A percentile compares a stretch with the other conserved stretches of the same genome.
Conservation (phyloP, 2,888 invertebrate genomes). For the Campoplex nolae region DNA sequence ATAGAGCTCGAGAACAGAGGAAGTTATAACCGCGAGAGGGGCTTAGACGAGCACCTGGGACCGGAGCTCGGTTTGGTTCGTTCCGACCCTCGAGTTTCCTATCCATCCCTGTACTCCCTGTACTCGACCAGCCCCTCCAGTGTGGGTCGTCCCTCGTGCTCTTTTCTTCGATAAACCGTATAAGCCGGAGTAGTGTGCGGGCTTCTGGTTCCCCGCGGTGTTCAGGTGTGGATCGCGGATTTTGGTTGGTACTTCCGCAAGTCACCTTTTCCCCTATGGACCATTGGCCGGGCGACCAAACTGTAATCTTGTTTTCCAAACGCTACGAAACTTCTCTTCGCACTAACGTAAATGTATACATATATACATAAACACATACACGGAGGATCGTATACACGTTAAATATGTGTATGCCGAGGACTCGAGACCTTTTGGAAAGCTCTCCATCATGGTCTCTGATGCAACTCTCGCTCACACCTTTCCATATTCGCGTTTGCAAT, state of each 20-base stretch:
- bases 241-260: slow-evolving; percentile 54
- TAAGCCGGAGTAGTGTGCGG: neutral
- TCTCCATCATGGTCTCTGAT: slow-evolving; percentile 30
- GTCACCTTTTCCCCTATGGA: slow-evolving; percentile 26
- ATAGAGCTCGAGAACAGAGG: neutral
- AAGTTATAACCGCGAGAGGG: slow-evolving; percentile 46
- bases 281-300: slow-evolving; percentile 70
- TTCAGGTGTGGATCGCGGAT: slow-evolving; percentile 74
- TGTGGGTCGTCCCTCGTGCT: neutral
- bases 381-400: slow-evolving; percentile 41
- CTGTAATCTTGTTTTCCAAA: slow-evolving; percentile 83
- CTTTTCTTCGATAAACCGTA: slow-evolving; percentile 15
- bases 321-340: slow-evolving; percentile 77
- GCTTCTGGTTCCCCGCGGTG: slow-evolving; percentile 57
- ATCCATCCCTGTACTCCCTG: neutral
- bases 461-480: neutral
- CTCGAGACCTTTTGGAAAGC: slow-evolving; percentile 62
- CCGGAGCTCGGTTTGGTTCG: slow-evolving; percentile 14
- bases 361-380: neutral
- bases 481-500: neutral
- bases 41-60: slow-evolving; percentile 55
- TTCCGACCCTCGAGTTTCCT: neutral
- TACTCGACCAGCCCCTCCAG: neutral
- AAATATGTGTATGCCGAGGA: slow-evolving; percentile 80
- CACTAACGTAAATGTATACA: neutral